Evolutionary conservation across 2,797 vertebrate species (phyloP), one percentile per base, ranked within the genome.

Genomic region (Notolepis coatsorum): DNA sequence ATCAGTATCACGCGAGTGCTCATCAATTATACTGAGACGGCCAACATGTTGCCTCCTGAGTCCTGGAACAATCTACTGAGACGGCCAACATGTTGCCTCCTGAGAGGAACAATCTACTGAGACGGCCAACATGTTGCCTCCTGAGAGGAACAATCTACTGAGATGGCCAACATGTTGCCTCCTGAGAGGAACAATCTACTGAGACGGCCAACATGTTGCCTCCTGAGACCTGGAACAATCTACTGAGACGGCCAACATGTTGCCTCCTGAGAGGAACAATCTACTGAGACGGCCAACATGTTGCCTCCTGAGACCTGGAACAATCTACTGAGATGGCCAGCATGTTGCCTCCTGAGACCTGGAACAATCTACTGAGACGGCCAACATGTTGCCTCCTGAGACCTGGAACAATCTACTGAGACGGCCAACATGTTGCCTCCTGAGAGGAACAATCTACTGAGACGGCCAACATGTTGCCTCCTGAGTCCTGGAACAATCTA

Each of bases 1-100:
- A 89, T 78, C 73, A 66, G 75, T 79, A 82, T 87, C 87, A 89
- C 84, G 82, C 73, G 84, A 88, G 84, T 65, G 78, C 76, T 86
- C 60, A 81, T 89, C 84, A 85, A 78, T 88, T 60, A 49, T 24
- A 41, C 17, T 28, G 57, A 31, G 42, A 48, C 42, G 7, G n/a
- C n/a, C n/a, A n/a, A n/a, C n/a, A n/a, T n/a, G n/a, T n/a, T n/a
- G n/a, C n/a, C n/a, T n/a, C n/a, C 17, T 33, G 49, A 18, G 20
- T n/a, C n/a, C n/a, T 10, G n/a, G 30, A 41, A 35, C 8, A 5
- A 20, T n/a, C n/a, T n/a, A n/a, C n/a, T n/a, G n/a, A n/a, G n/a
- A n/a, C n/a, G n/a, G 48, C 77, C 65, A 18, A 4, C 25, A 47
- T 46, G 57, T 60, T 56, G 77, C 82, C 86, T 85, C 79, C 71